Evolutionary conservation across 1,140 invertebrate species (phyloP), one percentile per base, ranked within the genome.

Genomic region (Eriocheir sinensis): DNA sequence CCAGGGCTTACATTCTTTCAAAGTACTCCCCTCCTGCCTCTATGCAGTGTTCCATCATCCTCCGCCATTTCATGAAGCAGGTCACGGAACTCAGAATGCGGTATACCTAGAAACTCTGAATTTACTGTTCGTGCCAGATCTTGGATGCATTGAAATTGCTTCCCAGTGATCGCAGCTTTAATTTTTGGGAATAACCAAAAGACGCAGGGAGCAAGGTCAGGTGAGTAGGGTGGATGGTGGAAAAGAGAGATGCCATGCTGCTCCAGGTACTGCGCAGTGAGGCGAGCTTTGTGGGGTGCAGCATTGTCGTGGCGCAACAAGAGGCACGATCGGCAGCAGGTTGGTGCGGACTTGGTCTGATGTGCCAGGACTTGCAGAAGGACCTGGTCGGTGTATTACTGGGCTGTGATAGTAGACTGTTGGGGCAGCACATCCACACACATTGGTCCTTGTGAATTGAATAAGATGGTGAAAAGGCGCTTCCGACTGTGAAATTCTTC

Each of bases 121-220:
- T 90, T 93, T 3, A 91, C 1, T 85, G 81, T 32, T 93, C 53
- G 91, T 93, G 91, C 30, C 91, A 89, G 91, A 21, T 93, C 60
- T 89, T 93, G 8, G 85, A 93, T 93, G 91, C 79, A 32, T 44
- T 40, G 90, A 27, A 95, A 95, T 32, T 89, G 34, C 38, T 83
- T 53, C 41, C 96, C 96, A 91, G 96, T 96, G 12, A 96, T 95
- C 53, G 95, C 94, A 93, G 34, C 89, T 93, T 96, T 97, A 60
- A 60, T 92, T 44, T 96, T 96, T 53, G 96, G 96, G 93, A 97
- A 96, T 12, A 96, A 94, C 90, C 96, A 96, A 95, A 97, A 97
- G 96, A 97, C 96, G 89, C 96, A 96, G 0, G 96, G 96, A 92
- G 96, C 95, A 72, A 97, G 91, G 95, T 97, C 96, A 36, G 96